Conservation (phyloP, 2,888 invertebrate species). For the Acrocyrtus sp. region DNA sequence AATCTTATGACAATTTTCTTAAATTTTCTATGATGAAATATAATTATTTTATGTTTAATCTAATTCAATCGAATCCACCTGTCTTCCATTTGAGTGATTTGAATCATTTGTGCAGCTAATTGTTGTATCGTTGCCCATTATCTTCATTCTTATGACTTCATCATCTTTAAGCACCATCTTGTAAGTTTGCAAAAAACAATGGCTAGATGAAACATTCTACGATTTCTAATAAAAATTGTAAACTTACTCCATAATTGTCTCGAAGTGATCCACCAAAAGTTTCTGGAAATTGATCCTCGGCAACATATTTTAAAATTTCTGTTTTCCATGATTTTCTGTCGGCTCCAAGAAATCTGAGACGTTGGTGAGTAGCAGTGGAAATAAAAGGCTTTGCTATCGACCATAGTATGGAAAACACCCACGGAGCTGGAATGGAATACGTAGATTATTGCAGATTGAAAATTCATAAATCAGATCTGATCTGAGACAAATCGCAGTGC, state of each 20-base stretch:
- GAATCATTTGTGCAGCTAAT: too few species aligned
- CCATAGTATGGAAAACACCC: conserved; percentile 37
- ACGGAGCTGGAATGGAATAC: conserved; percentile 23
- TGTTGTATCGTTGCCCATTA: background rate
- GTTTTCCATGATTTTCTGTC: conserved; percentile 18
- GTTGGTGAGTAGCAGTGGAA: conserved; percentile 26
- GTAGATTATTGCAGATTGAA: background rate
- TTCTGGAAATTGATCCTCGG: conserved; percentile 27
- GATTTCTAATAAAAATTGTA: too few species aligned
- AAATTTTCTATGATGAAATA: too few species aligned
- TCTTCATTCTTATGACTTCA: conserved; percentile 1
- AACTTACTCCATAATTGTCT: conserved; percentile 10
- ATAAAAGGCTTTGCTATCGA: conserved; percentile 35
- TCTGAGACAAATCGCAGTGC: too few species aligned
- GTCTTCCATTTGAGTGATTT: too few species aligned
- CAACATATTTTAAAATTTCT: conserved; percentile 27
- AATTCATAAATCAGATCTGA: background rate
- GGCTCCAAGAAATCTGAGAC: conserved; percentile 27
- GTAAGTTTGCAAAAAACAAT: too few species aligned
- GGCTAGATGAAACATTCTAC: too few species aligned
- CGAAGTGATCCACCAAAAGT: conserved; percentile 23
- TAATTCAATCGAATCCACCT: conserved; percentile 29
- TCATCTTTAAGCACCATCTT: conserved; percentile 20
- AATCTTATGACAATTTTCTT: too few species aligned
- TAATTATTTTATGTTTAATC: too few species aligned